These are phyloP conservation scores for Dicaeum eximium DNA, from an alignment of 2,113 vertebrate species.

Conservation along the genomic window DNA sequence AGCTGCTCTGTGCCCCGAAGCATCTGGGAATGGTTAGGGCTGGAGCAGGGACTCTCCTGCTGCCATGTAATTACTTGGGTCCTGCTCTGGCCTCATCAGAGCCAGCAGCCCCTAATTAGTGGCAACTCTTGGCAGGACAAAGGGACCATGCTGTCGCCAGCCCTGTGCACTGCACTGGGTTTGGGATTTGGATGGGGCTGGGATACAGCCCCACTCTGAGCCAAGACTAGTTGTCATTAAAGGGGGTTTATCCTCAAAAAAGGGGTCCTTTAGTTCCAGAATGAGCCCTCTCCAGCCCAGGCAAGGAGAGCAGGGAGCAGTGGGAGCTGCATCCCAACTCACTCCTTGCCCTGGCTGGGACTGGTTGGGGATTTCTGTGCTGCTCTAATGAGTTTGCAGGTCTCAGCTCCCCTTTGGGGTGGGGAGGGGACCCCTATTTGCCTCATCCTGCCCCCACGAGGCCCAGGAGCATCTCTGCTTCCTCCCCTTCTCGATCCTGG, in stretches of 20 bases:
- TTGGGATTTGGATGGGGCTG: background rate
- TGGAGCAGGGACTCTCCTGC: background rate
- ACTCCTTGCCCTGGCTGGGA: background rate
- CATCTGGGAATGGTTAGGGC: background rate
- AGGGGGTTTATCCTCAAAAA: background rate
- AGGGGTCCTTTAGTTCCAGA: background rate
- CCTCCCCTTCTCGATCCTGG: accelerated
- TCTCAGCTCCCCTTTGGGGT: background rate
- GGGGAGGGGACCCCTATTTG: too few relatives aligned
- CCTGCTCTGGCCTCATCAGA: background rate
- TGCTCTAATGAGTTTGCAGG: background rate
- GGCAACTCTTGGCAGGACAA: background rate
- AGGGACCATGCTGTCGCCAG: background rate
- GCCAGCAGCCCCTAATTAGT: background rate
- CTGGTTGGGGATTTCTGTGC: background rate
- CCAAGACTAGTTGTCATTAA: accelerated
- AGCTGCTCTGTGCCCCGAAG: background rate
- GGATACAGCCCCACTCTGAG: background rate
- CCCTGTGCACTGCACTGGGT: accelerated
- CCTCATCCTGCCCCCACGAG: accelerated
- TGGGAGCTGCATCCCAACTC: accelerated
- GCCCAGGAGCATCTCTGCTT: background rate
- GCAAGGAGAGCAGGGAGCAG: background rate
- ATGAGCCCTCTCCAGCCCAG: accelerated
- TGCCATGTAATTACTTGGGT: background rate